A percentile compares a stretch with the other conserved stretches of the same genome.
These are phyloP conservation scores for Ficedula albicollis DNA, from an alignment of 2,797 vertebrate genomes.

Conservation along the genomic window DNA sequence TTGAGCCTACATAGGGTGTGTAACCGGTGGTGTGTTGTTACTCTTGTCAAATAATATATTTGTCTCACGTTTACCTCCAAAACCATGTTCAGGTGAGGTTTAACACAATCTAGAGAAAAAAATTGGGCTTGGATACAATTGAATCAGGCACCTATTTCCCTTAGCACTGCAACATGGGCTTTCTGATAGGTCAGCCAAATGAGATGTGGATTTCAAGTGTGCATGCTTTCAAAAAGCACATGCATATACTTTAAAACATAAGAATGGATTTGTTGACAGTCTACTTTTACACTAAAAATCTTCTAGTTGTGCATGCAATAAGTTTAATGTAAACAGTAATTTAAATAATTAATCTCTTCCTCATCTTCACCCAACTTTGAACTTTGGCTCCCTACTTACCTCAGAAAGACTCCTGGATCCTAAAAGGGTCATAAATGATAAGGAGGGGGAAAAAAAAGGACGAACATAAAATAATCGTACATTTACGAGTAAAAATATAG, in stretches of 20 bases:
- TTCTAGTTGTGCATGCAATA: background rate
- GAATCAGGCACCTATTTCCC: background rate
- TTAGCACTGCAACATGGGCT: background rate
- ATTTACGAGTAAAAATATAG: background rate
- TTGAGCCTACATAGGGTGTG: background rate
- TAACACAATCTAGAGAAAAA: background rate
- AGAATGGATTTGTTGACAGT: background rate
- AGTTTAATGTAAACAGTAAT: background rate
- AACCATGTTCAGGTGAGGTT: background rate
- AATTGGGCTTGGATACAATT: background rate
- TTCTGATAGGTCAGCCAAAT: background rate
- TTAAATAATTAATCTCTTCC: background rate
- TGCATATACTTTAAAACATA: background rate
- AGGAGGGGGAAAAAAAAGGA: accelerated
- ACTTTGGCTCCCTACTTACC: background rate
- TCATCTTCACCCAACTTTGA: background rate
- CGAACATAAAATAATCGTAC: background rate
- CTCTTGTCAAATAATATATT: background rate
- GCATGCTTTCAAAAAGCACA: too few species aligned
- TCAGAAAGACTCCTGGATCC: background rate
- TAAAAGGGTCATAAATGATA: background rate
- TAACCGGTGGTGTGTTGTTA: background rate
- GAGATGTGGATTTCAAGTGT: background rate
- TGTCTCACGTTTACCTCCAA: background rate
- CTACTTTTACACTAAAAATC: background rate